These are phyloP conservation scores for Patagioenas fasciata DNA, from an alignment of 2,113 vertebrate genomes.

Conservation along the genomic window DNA sequence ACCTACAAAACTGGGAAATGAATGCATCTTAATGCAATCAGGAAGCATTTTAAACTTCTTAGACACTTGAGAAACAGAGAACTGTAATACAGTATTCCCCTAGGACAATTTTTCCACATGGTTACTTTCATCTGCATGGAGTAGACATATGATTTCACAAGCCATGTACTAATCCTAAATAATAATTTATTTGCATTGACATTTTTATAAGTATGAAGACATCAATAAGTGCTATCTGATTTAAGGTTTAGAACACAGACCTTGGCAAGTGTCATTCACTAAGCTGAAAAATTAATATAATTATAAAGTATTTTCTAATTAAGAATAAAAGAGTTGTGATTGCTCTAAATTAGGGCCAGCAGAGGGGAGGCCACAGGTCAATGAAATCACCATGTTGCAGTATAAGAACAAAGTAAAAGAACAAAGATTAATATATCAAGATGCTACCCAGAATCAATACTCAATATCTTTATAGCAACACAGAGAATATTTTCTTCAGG, in stretches of 20 bases:
- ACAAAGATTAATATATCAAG: neutral
- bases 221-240: neutral
- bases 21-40: neutral
- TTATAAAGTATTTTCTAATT: neutral
- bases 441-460: neutral
- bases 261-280: neutral
- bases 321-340: neutral
- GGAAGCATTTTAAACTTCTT: neutral
- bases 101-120: neutral
- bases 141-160: neutral
- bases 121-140: neutral
- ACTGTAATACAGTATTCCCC: neutral
- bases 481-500: neutral
- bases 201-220: neutral
- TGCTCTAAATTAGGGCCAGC: neutral
- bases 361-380: neutral
- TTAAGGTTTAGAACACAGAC: neutral
- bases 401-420: neutral
- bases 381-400: neutral
- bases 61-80: neutral
- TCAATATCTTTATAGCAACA: neutral
- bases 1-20: neutral
- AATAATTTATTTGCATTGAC: neutral
- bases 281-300: neutral
- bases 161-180: neutral